Evolutionary conservation across 2,797 vertebrate genomes (phyloP).

Genomic region (Peromyscus aztecus): DNA sequence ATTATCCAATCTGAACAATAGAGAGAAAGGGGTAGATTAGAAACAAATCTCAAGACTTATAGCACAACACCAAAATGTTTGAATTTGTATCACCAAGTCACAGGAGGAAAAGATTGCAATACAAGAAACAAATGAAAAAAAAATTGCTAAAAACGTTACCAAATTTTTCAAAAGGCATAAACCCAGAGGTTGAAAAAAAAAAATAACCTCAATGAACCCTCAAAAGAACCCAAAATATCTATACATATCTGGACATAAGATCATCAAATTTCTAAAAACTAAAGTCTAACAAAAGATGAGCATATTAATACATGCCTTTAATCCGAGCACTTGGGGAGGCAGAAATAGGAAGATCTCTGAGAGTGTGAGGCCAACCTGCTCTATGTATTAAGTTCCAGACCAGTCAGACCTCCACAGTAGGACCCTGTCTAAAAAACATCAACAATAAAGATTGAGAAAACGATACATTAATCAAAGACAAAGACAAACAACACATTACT

Average conservation of each 20-base stretch:
- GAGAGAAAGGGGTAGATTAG: background rate
- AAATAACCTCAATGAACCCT: background rate
- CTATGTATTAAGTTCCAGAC: background rate
- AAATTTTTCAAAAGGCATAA: constrained; percentile 41
- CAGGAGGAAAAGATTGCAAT: background rate
- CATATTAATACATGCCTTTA: too few species aligned
- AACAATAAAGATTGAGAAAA: background rate
- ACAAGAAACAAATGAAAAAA: background rate
- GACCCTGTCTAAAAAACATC: too few species aligned
- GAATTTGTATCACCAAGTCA: background rate
- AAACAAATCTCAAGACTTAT: background rate
- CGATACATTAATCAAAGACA: background rate
- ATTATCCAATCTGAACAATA: constrained; percentile 11
- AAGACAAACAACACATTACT: background rate
- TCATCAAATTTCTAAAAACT: constrained; percentile 26
- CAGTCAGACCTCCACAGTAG: background rate
- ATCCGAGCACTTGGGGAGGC: background rate
- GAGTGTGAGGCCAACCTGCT: background rate
- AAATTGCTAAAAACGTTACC: background rate
- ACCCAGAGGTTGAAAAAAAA: background rate
- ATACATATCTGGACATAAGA: background rate
- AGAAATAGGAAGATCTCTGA: background rate
- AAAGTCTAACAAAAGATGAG: background rate
- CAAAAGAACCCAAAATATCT: background rate
- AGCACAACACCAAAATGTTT: background rate